These are phyloP conservation scores for Pristionchus exspectatus DNA, from an alignment of 2,888 invertebrate genomes.

Conservation along the genomic window DNA sequence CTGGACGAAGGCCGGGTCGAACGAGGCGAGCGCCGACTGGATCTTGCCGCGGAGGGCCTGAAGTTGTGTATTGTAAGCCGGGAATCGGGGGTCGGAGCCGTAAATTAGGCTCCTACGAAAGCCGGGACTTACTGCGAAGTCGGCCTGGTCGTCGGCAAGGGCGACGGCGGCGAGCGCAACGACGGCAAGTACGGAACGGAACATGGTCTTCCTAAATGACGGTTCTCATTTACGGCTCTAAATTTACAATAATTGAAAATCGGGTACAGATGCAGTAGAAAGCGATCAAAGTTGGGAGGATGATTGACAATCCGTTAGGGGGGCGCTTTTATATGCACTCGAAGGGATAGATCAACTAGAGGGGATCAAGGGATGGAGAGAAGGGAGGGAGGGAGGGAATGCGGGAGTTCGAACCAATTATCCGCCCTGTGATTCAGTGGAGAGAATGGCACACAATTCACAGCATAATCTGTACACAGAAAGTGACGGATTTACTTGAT, in stretches of 20 bases:
- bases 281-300: background rate
- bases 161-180: constrained; percentile 41
- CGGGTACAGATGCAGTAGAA: background rate
- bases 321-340: constrained; percentile 7
- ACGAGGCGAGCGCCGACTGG: background rate
- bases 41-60: constrained; percentile 29
- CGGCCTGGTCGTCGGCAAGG: constrained; percentile 20
- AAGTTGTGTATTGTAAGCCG: background rate
- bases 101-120: background rate
- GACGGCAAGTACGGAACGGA: constrained; percentile 27
- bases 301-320: background rate
- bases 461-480: constrained; percentile 2
- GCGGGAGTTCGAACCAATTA: constrained; percentile 42
- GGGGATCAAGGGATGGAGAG: constrained; percentile 2
- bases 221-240: background rate
- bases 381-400: constrained; percentile 17
- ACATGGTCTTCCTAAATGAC: constrained; percentile 21
- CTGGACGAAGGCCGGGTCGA: constrained; percentile 52
- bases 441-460: background rate
- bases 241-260: background rate
- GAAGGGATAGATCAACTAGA: background rate
- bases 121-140: constrained; percentile 19
- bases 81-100: background rate
- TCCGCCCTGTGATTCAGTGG: constrained; percentile 8
- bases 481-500: background rate